Percentiles rank a stretch among this genome's conserved stretches.
phyloP scores from a whole-genome alignment of 2,113 vertebrate species.

The Dasyornis broadbenti region DNA sequence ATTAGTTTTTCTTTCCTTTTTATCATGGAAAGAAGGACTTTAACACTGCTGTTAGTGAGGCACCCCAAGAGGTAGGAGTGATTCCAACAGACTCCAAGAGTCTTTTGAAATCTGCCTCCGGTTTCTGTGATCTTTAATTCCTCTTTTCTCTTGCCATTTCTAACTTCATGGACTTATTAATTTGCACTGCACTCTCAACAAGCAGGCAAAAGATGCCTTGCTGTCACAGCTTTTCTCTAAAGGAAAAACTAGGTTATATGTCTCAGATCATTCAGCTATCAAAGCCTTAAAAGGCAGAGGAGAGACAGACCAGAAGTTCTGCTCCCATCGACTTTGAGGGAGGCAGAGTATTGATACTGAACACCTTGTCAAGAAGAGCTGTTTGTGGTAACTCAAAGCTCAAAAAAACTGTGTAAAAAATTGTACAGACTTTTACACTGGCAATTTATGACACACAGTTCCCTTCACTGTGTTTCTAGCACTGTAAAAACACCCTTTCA shows the following conservation, averaged over 20 bases:
- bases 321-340: background rate
- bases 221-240: background rate
- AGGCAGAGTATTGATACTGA: background rate
- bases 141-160: constrained; percentile 49
- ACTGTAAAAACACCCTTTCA: background rate
- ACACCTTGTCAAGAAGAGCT: background rate
- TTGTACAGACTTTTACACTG: background rate
- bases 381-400: background rate
- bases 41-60: background rate
- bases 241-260: background rate
- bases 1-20: constrained; percentile 33
- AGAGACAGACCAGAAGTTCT: background rate
- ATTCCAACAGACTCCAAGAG: background rate
- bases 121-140: constrained; percentile 49
- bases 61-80: background rate
- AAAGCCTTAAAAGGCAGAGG: background rate
- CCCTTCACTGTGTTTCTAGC: background rate
- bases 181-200: background rate
- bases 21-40: background rate
- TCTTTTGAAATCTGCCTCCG: constrained; percentile 46
- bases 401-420: background rate
- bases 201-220: background rate
- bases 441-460: background rate
- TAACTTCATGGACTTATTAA: background rate
- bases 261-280: background rate